Base-by-base conservation (phyloP, 2,888 invertebrate species). In the Synergus itoensis region DNA sequence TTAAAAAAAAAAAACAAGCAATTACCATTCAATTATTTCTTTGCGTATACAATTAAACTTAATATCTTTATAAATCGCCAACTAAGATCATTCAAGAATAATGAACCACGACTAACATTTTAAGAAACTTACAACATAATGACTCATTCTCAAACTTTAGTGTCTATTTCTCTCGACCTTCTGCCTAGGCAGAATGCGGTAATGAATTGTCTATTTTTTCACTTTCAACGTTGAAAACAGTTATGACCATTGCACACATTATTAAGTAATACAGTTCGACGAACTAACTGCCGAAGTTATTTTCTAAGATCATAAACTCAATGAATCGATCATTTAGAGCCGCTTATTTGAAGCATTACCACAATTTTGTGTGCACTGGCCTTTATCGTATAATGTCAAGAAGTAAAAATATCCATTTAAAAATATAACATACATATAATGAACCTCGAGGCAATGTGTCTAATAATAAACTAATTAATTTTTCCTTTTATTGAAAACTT, bases 221-320 rank as follows among this genome's bases (percentile, higher is more conserved):
- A 73, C 73, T 73, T 73, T 73, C 73, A 73, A 73, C 73, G 73
- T 73, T 73, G 28, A 48, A 53, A 53, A 73, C 28, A 53, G 21
- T 67, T 48, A 73, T 48, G 36, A 73, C 73, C 73, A 73, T 11
- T 73, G 53, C 73, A 73, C 73, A 73, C 53, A 45, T 67, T 21
- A 67, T 67, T 18, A 67, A 48, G 16, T 36, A 53, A 53, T 53
- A 73, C 16, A 67, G 21, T 67, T 67, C 9, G 11, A 21, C 18
- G 9, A 43, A 21, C 14, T 28, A 28, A 53, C 9, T 73, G 11
- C 48, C 36, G 8, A 8, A 53, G 53, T 21, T 53, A 36, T 28
- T 73, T 53, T 73, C 36, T 48, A n/a, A 73, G 28, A 48, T 48
- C 18, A 69, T 69, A 53, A 40, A 73, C 36, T 73, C 73, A 73